Conservation (phyloP, 2,888 invertebrate species). For the Hyposoter dolosus region DNA sequence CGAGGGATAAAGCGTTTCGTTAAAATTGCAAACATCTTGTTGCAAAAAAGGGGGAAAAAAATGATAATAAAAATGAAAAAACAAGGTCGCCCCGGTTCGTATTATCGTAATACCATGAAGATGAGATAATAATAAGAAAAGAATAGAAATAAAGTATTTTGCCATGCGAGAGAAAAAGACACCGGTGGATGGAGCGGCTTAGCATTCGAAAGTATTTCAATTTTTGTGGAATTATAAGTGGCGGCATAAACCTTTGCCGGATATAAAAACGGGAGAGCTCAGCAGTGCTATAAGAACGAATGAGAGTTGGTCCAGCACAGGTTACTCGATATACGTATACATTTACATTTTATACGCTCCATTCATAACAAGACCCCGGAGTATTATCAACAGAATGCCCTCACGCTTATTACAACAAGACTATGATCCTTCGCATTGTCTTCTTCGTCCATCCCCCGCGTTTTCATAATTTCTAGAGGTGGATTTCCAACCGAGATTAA, state of each 20-base stretch:
- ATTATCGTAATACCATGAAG: constrained; percentile 52
- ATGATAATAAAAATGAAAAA: constrained; percentile 20
- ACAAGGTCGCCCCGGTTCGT: constrained; percentile 5
- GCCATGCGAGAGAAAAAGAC: constrained; percentile 36
- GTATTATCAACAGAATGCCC: constrained; percentile 62
- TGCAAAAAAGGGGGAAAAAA: neutral
- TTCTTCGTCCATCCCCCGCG: neutral
- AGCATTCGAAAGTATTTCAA: constrained; percentile 67
- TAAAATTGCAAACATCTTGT: constrained; percentile 34
- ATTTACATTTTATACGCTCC: constrained; percentile 12
- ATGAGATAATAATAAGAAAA: constrained; percentile 53
- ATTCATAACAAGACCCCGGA: constrained; percentile 4
- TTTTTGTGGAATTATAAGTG: constrained; percentile 66
- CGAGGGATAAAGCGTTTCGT: constrained; percentile 26
- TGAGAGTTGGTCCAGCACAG: constrained; percentile 35
- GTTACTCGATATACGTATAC: constrained; percentile 30
- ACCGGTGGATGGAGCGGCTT: constrained; percentile 32
- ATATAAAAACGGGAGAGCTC: constrained; percentile 53
- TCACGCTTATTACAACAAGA: constrained; percentile 61
- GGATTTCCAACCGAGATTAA: neutral
- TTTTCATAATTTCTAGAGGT: neutral
- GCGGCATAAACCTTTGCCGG: constrained; percentile 52
- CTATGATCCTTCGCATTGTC: constrained; percentile 32
- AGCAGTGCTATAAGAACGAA: constrained; percentile 12
- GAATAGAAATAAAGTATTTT: constrained; percentile 45